Conservation (phyloP, 2,888 invertebrate genomes). For the Chesias legatella region DNA sequence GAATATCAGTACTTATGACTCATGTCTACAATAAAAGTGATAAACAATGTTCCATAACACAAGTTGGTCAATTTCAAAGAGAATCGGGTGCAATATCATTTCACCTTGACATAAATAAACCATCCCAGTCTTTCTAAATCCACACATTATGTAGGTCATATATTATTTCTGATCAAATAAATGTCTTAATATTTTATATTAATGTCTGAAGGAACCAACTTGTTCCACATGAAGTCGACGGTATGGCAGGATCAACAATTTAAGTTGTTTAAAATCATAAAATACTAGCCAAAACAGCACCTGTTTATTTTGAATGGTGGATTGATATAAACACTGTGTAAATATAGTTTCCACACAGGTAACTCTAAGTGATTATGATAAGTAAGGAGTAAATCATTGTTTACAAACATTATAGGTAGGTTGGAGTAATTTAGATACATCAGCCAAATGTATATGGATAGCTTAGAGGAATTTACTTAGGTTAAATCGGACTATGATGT, state of each 20-base stretch:
- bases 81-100: conserved; percentile 17
- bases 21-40: conserved; percentile 11
- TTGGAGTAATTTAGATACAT: conserved; percentile 10
- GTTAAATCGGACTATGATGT: conserved; percentile 76
- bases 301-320: not conserved
- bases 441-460: conserved; percentile 8
- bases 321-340: not conserved
- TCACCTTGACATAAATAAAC: conserved; percentile 53
- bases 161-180: not conserved
- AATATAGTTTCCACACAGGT: conserved; percentile 6
- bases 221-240: no score
- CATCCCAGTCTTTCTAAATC: conserved; percentile 7
- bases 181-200: no score
- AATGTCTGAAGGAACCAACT: no score
- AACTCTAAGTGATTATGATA: conserved; percentile 11
- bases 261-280: no score
- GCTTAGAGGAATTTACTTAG: conserved; percentile 45
- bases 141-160: conserved; percentile 7
- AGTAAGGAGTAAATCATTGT: conserved; percentile 14
- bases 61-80: conserved; percentile 5
- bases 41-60: conserved; percentile 6
- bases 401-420: conserved; percentile 18
- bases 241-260: no score
- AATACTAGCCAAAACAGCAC: not conserved
- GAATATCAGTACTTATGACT: conserved; percentile 3